Evolutionary conservation across 2,113 vertebrate species (phyloP), one percentile per base, ranked within the genome.

Genomic region (Nicator chloris): DNA sequence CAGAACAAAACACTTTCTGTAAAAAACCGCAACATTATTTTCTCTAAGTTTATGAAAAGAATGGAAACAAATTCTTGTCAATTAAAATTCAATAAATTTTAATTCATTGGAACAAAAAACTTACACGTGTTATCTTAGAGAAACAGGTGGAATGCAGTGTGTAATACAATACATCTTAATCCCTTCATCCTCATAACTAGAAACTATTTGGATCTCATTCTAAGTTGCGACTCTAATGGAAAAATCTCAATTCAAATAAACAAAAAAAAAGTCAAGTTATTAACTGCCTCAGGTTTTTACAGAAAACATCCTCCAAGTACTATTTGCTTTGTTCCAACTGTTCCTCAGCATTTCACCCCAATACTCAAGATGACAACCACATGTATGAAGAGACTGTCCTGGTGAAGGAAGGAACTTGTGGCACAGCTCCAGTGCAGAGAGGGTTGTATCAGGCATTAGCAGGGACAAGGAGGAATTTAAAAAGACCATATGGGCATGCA

Each of bases 41-140:
- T 79, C 47, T 39, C 24, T 60, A 82, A 39, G 8, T 65, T 88
- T 75, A 80, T 40, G 8, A 56, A 72, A 82, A 69, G 37, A 83
- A 88, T 45, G 28, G 40, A 82, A 93, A 86, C 9, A 88, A 90
- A 80, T 61, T 89, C 84, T 95, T 75, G 75, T 59, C 78, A 93
- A 64, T 79, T 95, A 93, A 71, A 86, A 75, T 81, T 73, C 68
- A 93, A 78, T 88, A 92, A 93, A 92, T 63, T 28, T 23, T 40
- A 84, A 81, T 71, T 86, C 15, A 64, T 44, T 59, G 42, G 49
- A 90, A 88, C 24, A 78, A 90, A 91, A 91, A 72, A 13, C 17
- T 15, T 81, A 37, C 66, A 60, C 5, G 17, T 51, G 21, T 24
- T 90, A 80, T 86, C 76, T 78, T 47, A 66, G 44, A 81, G 14